Evolutionary conservation across 53 echinoderm and acorn worm species (phyloP).

Genomic region (Arbacia lixula): DNA sequence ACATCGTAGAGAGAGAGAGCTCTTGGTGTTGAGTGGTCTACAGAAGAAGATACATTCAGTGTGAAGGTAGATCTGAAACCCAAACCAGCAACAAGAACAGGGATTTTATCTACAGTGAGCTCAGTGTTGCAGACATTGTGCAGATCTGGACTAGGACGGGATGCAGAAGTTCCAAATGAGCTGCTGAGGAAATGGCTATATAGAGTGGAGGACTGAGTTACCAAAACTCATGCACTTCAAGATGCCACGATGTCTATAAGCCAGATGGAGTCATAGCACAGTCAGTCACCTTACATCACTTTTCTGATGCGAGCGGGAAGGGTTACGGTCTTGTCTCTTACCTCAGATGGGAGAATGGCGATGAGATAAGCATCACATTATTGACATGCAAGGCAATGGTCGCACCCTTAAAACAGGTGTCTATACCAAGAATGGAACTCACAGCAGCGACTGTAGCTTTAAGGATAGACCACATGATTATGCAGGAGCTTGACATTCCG

Average conservation of each 20-base stretch:
- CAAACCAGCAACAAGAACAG: constrained; percentile 5
- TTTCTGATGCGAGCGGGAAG: constrained; percentile 38
- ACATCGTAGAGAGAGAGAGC: too few species aligned
- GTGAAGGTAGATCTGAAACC: constrained; percentile 27
- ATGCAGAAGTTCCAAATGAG: constrained; percentile 17
- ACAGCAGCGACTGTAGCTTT: constrained; percentile 56
- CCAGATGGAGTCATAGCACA: constrained; percentile 2
- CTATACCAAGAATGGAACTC: constrained; percentile 63
- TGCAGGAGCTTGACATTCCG: constrained; percentile 8
- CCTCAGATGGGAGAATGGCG: neutral
- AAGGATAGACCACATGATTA: constrained; percentile 29
- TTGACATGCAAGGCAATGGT: constrained; percentile 47
- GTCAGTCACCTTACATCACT: constrained; percentile 12
- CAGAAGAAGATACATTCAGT: constrained; percentile 36
- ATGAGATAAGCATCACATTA: constrained; percentile 17
- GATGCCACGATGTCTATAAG: constrained; percentile 45
- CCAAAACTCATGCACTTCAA: constrained; percentile 33
- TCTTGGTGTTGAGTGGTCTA: constrained; percentile 34
- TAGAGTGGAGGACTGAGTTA: constrained; percentile 34
- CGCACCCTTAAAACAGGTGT: constrained; percentile 50
- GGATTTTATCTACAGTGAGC: constrained; percentile 37
- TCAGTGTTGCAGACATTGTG: constrained; percentile 50
- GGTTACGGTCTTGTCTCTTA: constrained; percentile 52
- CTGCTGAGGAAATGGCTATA: too few species aligned
- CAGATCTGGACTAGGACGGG: constrained; percentile 17